These are phyloP conservation scores for Tricholauxania praeusta DNA, from an alignment of 2,888 invertebrate species.

Conservation along the genomic window DNA sequence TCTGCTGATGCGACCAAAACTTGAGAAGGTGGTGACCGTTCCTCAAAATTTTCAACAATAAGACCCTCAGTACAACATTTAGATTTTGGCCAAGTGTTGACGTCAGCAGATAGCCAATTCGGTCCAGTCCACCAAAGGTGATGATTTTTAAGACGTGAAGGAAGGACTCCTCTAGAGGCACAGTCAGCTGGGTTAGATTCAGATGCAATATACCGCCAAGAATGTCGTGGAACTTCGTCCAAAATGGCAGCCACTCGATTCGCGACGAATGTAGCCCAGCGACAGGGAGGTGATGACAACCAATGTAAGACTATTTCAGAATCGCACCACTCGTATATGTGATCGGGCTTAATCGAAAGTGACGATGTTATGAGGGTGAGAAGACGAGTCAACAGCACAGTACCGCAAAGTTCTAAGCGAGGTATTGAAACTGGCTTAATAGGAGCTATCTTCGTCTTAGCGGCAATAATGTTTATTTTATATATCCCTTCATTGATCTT, in stretches of 20 bases:
- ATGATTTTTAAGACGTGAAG: conserved; percentile 28
- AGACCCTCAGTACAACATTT: conserved; percentile 14
- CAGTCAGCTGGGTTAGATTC: conserved; percentile 48
- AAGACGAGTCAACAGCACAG: conserved; percentile 15
- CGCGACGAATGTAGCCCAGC: conserved; percentile 51
- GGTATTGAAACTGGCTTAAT: conserved; percentile 15
- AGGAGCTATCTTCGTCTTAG: conserved; percentile 16
- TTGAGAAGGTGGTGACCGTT: too few relatives aligned
- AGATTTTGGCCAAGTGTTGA: conserved; percentile 23
- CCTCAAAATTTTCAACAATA: too few relatives aligned
- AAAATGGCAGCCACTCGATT: conserved; percentile 46
- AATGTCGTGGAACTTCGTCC: background rate
- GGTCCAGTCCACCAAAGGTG: too few relatives aligned
- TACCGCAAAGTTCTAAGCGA: conserved; percentile 22
- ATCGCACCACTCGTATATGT: conserved; percentile 43
- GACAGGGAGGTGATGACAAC: conserved; percentile 45
- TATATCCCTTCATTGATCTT: background rate
- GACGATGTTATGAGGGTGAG: conserved; percentile 31
- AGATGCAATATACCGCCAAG: conserved; percentile 46
- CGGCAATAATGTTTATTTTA: background rate
- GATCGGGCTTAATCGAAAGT: conserved; percentile 23
- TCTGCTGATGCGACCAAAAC: too few relatives aligned
- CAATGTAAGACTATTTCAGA: conserved; percentile 47
- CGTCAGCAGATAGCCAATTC: background rate
- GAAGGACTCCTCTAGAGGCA: conserved; percentile 45